Evolutionary conservation across 2,113 vertebrate genomes (phyloP).

Genomic region (Corythaixoides concolor): DNA sequence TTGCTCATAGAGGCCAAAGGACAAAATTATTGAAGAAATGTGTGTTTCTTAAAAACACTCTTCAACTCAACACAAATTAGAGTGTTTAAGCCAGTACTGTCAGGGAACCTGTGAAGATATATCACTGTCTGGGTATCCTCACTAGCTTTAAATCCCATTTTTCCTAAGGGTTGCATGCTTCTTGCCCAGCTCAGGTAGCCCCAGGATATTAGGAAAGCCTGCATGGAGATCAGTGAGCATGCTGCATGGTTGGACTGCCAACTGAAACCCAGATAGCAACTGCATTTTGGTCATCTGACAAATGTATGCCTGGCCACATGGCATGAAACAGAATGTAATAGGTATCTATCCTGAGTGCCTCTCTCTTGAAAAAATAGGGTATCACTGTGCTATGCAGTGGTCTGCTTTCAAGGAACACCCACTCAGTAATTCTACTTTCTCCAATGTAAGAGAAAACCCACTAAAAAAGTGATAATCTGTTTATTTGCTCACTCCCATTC

Average conservation of each 20-base stretch:
- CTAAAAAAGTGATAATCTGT: not conserved
- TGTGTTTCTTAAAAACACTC: not conserved
- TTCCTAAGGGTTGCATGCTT: not conserved
- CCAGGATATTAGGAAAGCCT: not conserved
- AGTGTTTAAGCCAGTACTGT: not conserved
- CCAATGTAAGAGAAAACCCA: not conserved
- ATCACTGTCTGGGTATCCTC: not conserved
- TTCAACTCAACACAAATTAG: not conserved
- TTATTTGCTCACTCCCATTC: not conserved
- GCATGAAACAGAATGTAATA: not conserved
- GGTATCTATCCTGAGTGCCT: not conserved
- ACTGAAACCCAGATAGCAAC: not conserved
- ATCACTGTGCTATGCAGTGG: not conserved
- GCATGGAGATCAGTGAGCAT: not conserved
- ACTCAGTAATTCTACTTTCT: not conserved
- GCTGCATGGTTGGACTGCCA: not conserved
- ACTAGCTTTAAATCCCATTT: not conserved
- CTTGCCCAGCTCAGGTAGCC: not conserved
- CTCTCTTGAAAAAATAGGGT: rapidly evolving
- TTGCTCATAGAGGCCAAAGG: not conserved
- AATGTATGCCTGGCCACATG: rapidly evolving
- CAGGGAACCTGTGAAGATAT: not conserved
- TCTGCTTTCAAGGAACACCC: not conserved
- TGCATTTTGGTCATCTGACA: not conserved
- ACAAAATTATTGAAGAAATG: not conserved